Evolutionary conservation across 92 coral and sea anemone genomes (phyloP), one percentile per base, ranked within the genome.

Genomic region (Montipora capitata): DNA sequence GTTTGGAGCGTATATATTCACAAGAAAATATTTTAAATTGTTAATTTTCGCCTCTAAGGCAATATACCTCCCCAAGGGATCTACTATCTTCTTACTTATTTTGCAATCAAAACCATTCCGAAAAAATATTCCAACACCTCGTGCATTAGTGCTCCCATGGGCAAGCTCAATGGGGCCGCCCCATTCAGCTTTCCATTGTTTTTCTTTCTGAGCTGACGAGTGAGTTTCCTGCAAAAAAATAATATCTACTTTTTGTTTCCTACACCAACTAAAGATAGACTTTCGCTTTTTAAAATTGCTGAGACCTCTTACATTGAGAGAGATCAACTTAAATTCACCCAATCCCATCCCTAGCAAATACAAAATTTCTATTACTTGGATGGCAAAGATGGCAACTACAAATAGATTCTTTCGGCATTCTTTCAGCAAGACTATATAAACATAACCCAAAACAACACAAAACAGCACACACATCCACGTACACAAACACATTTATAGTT

Each of bases 131-230:
- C n/a, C n/a, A n/a, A n/a, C n/a, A n/a, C n/a, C n/a, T 81, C 44
- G 39, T 63, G 82, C 80, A 72, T 54, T 81, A 17, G 57, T 79
- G 45, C 74, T 80, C 74, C 82, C 82, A 64, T 88, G 87, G 52
- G 79, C 79, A 49, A 74, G 79, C 79, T 74, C 64, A 51, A 74
- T 18, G 20, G 79, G 79, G 64, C 61, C 17, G 35, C 79, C 79
- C 79, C 79, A 74, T 74, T 74, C 64, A 49, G 43, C 64, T 74
- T 73, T 48, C 78, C 78, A 73, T 45, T 73, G 74, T 45, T 48
- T 73, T 16, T 13, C 78, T 10, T 73, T 73, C 45, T 68, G 15
- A 4, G 10, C 35, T 18, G 72, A 15, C 43, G 72, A 66, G 43
- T 66, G 72, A 5, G 72, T 15, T 66, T 66, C 72, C 10, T 66